Evolutionary conservation across 2,797 vertebrate species (phyloP).

Genomic region (Limosa lapponica): DNA sequence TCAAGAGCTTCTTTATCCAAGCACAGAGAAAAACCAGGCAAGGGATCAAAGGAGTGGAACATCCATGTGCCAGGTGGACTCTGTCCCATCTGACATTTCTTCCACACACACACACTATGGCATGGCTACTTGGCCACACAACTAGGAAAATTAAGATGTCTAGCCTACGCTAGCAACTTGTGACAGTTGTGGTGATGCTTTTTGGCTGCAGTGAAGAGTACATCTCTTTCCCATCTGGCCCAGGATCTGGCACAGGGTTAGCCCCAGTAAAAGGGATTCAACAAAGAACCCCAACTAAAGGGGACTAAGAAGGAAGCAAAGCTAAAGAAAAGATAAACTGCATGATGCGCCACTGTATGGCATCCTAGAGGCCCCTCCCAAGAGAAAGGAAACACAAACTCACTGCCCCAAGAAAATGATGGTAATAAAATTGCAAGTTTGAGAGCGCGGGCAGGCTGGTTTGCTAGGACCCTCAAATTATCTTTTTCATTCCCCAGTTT

Average conservation of each 20-base stretch:
- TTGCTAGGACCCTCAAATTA: background rate
- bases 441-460: background rate
- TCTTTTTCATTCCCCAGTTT: background rate
- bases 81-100: slow-evolving; percentile 71
- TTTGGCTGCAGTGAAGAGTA: slow-evolving; percentile 45
- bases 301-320: slow-evolving; percentile 28
- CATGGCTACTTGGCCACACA: slow-evolving; percentile 56
- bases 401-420: background rate
- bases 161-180: background rate
- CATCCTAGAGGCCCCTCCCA: background rate
- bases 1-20: slow-evolving; percentile 53
- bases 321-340: background rate
- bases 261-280: slow-evolving; percentile 29
- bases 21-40: slow-evolving; percentile 56
- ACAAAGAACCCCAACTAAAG: slow-evolving; percentile 20
- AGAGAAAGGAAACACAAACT: background rate
- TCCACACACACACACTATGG: slow-evolving; percentile 37
- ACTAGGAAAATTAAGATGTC: slow-evolving; percentile 70
- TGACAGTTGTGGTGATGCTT: slow-evolving; percentile 40
- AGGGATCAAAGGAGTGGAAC: slow-evolving; percentile 55
- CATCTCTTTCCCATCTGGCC: slow-evolving; percentile 67
- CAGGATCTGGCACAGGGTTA: slow-evolving; percentile 22
- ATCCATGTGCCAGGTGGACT: slow-evolving; percentile 56
- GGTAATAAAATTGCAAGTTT: background rate
- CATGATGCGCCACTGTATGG: background rate